phyloP scores from a whole-genome alignment of 2,888 invertebrate species.

The Hyposoter dolosus region DNA sequence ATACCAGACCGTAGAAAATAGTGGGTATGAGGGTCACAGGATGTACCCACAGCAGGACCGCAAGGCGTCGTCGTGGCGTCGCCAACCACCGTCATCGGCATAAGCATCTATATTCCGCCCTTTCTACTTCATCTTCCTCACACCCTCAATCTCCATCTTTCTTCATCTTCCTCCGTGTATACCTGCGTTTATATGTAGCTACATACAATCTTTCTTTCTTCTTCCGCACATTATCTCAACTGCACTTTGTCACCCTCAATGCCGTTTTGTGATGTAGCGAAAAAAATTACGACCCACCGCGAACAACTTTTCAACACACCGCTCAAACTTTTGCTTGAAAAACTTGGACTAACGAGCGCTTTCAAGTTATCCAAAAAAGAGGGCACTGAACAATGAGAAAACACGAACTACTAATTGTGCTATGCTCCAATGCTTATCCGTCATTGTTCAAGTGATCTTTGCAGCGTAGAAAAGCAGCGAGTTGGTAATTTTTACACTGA shows the following conservation, averaged over 20 bases:
- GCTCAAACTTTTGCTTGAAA: slow-evolving; percentile 24
- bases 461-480: not conserved
- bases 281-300: slow-evolving; percentile 10
- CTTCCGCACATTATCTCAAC: slow-evolving; percentile 27
- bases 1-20: slow-evolving; percentile 21
- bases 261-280: not conserved
- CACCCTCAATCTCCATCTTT: slow-evolving; percentile 6
- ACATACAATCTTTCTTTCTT: not conserved
- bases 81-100: slow-evolving; percentile 50
- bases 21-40: slow-evolving; percentile 21
- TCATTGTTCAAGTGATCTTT: not conserved
- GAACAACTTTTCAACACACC: slow-evolving; percentile 34
- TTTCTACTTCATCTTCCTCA: slow-evolving; percentile 34
- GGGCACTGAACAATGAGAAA: slow-evolving; percentile 32
- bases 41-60: slow-evolving; percentile 33
- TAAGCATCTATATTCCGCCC: slow-evolving; percentile 29
- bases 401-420: not conserved
- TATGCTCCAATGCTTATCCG: not conserved
- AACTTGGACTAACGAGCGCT: slow-evolving; percentile 16
- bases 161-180: not conserved
- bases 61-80: slow-evolving; percentile 62
- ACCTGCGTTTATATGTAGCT: slow-evolving; percentile 5
- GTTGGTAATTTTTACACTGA: not conserved
- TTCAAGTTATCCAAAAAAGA: slow-evolving; percentile 7
- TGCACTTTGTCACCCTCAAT: slow-evolving; percentile 31